Evolutionary conservation across 2,888 invertebrate species (phyloP).

Genomic region (Branchellion lobata): DNA sequence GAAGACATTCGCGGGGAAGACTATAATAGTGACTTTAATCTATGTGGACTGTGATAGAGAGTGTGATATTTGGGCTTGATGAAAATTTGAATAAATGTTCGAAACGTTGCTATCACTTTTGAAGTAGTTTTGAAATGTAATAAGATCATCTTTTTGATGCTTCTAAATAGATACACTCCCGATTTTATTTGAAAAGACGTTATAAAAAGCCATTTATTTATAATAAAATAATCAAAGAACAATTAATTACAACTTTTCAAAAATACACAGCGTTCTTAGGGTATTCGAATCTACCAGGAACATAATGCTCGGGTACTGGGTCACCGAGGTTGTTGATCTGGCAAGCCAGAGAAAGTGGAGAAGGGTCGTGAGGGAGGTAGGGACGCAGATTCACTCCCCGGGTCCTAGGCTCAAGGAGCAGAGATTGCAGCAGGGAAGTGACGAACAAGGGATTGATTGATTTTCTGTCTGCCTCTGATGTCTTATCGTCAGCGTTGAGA

Average conservation of each 20-base stretch:
- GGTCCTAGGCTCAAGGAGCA: conserved; percentile 63
- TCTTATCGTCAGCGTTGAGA: no score
- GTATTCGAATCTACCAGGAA: conserved; percentile 51
- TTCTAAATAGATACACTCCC: no score
- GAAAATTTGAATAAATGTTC: no score
- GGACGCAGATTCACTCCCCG: conserved; percentile 72
- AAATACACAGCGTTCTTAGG: conserved; percentile 52
- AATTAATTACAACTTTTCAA: conserved; percentile 18
- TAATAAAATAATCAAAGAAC: background rate
- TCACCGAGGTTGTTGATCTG: conserved; percentile 50
- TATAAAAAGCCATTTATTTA: no score
- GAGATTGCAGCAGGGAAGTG: conserved; percentile 73
- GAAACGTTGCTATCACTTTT: no score
- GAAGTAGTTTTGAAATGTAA: no score
- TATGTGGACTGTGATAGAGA: no score
- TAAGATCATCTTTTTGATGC: no score
- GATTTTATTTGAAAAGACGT: no score
- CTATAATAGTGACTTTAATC: no score
- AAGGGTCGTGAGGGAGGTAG: conserved; percentile 67
- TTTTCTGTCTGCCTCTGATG: conserved; percentile 64
- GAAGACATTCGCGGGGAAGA: no score
- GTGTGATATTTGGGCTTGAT: no score
- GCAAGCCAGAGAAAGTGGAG: conserved; percentile 41
- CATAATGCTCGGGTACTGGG: conserved; percentile 35
- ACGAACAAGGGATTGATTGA: conserved; percentile 80